Conservation (phyloP, 1,140 invertebrate genomes). For the Drosophila varians region DNA sequence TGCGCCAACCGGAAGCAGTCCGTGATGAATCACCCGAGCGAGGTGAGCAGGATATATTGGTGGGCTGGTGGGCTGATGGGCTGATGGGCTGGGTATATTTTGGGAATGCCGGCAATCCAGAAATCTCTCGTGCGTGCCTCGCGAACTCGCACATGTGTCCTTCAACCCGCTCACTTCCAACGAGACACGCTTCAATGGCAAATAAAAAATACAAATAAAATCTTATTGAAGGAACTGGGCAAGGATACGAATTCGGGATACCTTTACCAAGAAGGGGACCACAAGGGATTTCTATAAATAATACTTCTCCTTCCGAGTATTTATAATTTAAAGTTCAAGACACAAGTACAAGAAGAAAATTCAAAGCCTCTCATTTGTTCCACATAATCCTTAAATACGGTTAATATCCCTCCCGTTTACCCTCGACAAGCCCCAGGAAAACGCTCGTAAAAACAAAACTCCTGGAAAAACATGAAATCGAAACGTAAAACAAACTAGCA, state of each 20-base stretch:
- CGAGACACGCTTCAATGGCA: conserved; percentile 38
- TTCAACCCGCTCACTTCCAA: conserved; percentile 7
- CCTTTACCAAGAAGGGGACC: neutral
- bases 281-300: neutral
- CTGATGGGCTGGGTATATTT: conserved; percentile 1
- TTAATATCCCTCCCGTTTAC: neutral
- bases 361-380: neutral
- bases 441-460: conserved; percentile 44
- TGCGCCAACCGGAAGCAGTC: conserved; percentile 53
- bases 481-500: conserved; percentile 51
- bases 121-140: conserved; percentile 65
- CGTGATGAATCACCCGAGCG: conserved; percentile 54
- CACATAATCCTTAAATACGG: neutral
- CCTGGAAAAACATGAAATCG: conserved; percentile 18
- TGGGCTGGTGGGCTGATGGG: neutral
- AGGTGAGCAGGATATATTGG: conserved; percentile 18
- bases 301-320: too few species aligned
- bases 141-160: conserved; percentile 28
- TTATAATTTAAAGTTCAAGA: too few species aligned
- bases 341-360: too few species aligned
- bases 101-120: conserved; percentile 42
- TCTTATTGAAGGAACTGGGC: too few species aligned
- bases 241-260: conserved; percentile 8
- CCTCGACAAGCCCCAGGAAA: conserved; percentile 8
- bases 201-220: conserved; percentile 42